Conservation (phyloP, 1,140 invertebrate species). For the Pteromalus puparum region DNA sequence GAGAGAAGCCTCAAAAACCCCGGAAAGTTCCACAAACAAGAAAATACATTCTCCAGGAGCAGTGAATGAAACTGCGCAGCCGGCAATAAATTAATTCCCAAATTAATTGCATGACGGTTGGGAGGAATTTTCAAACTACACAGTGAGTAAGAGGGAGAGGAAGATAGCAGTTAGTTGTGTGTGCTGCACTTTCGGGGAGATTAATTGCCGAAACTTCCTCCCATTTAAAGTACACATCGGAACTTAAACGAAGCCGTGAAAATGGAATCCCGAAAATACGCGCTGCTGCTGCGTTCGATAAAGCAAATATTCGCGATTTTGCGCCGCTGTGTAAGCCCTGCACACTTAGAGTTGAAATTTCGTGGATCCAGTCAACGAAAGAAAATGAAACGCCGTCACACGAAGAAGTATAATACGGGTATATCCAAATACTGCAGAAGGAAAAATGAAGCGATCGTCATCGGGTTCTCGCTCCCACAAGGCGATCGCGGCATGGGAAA, state of each 20-base stretch:
- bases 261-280: conserved; percentile 11
- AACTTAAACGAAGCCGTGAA: not conserved
- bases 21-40: not conserved
- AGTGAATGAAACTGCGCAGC: not conserved
- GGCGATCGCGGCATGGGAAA: conserved; percentile 15
- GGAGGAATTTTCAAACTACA: not conserved
- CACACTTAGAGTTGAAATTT: not conserved
- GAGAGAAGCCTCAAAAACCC: not conserved
- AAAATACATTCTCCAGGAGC: not conserved
- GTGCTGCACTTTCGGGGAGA: not conserved
- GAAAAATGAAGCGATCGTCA: not conserved
- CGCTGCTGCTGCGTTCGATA: not conserved
- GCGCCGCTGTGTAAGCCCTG: not conserved
- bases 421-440: not conserved
- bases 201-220: conserved; percentile 24
- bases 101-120: not conserved
- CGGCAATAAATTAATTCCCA: conserved; percentile 10
- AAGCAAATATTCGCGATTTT: conserved; percentile 20
- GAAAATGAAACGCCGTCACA: not conserved
- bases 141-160: not conserved
- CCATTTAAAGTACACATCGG: conserved; percentile 21
- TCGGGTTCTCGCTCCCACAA: not conserved
- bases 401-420: not conserved
- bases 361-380: not conserved
- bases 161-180: not conserved